Conservation (phyloP, 2,888 invertebrate genomes). For the Metopia argyrocephala region DNA sequence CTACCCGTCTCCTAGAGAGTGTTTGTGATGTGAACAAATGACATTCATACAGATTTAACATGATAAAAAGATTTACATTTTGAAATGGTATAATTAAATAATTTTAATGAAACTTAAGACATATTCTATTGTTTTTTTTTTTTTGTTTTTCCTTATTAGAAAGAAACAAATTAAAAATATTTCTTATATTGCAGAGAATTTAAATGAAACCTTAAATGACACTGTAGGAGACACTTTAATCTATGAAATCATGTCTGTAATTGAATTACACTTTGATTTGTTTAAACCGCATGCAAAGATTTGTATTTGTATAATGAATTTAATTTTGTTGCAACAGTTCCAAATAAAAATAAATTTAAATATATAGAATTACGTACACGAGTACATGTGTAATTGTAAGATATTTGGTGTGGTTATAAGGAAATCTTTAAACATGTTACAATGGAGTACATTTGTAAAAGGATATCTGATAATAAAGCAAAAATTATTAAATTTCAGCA, state of each 20-base stretch:
- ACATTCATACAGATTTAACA: neutral
- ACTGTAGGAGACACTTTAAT: neutral
- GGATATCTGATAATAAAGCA: too few species aligned
- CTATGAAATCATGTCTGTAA: neutral
- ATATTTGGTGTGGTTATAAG: neutral
- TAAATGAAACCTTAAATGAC: neutral
- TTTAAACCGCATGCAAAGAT: neutral
- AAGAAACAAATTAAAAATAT: too few species aligned
- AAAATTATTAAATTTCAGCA: too few species aligned
- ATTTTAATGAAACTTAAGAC: neutral
- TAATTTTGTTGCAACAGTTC: too few species aligned
- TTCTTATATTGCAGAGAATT: neutral
- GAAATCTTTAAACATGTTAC: neutral
- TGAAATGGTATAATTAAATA: neutral
- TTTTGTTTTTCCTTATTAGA: neutral
- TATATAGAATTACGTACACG: neutral
- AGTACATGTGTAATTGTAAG: neutral
- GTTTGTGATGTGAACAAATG: neutral
- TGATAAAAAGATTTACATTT: neutral
- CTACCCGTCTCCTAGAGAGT: conserved; percentile 26
- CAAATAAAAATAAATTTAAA: too few species aligned
- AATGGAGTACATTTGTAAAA: too few species aligned
- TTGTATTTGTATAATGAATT: neutral
- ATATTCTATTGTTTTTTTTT: neutral
- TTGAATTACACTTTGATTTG: conserved; percentile 24